Conservation (phyloP, 2,888 invertebrate genomes). For the Luperina nickerlii region DNA sequence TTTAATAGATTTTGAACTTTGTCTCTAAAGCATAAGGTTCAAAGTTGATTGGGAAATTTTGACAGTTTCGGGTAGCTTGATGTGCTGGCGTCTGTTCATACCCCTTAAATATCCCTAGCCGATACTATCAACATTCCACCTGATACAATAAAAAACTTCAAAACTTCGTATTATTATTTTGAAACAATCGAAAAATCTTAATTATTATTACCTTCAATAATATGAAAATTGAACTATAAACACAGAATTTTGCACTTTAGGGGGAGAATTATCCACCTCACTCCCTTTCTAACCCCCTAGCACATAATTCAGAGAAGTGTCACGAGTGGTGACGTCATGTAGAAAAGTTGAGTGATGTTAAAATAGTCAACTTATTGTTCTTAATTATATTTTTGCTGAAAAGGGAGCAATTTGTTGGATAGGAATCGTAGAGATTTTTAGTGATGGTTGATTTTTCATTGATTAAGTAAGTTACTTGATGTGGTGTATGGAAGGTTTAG, state of each 20-base stretch:
- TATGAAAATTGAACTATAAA: constrained; percentile 33
- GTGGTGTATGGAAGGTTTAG: not conserved
- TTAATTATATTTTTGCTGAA: constrained; percentile 7
- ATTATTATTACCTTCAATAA: constrained; percentile 19
- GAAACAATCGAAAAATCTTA: constrained; percentile 28
- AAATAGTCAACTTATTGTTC: constrained; percentile 28
- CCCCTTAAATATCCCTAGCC: no score
- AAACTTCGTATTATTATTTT: constrained; percentile 8
- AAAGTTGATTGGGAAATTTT: no score
- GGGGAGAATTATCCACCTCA: constrained; percentile 34
- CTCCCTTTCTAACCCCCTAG: constrained; percentile 15
- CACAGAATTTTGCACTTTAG: constrained; percentile 25
- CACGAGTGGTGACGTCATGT: constrained; percentile 56
- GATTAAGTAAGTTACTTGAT: not conserved
- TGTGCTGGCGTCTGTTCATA: no score
- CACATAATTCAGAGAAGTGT: constrained; percentile 62
- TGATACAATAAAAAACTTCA: not conserved
- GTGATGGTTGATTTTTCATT: not conserved
- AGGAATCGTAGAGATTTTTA: no score
- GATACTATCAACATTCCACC: not conserved
- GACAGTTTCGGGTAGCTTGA: no score
- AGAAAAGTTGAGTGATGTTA: constrained; percentile 33
- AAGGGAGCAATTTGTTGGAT: not conserved
- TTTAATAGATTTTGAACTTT: no score
- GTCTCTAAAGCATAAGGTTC: no score